A percentile compares a stretch with the other conserved stretches of the same genome.
These are phyloP conservation scores for Venturia canescens DNA, from an alignment of 1,140 invertebrate genomes.

Conservation along the genomic window DNA sequence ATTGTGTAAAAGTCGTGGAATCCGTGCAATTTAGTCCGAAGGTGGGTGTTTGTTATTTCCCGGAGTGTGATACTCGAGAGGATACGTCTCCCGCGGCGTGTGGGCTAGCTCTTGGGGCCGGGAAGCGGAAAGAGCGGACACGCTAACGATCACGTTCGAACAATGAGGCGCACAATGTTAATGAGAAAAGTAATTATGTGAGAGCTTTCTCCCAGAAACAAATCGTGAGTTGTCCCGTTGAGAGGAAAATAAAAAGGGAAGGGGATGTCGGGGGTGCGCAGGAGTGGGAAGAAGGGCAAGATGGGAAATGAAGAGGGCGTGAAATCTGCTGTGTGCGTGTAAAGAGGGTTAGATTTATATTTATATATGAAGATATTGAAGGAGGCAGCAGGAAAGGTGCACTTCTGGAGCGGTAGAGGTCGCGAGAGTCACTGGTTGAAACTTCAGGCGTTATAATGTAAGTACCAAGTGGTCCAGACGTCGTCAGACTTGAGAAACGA, in stretches of 20 bases:
- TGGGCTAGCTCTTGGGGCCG: constrained; percentile 54
- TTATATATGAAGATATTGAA: neutral
- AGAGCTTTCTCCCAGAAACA: constrained; percentile 60
- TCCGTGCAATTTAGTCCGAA: constrained; percentile 59
- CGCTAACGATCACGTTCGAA: constrained; percentile 58
- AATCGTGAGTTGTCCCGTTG: constrained; percentile 53
- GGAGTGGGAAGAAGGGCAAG: constrained; percentile 2
- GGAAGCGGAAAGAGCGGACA: constrained; percentile 27
- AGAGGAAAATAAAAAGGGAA: constrained; percentile 46
- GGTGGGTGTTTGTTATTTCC: constrained; percentile 54
- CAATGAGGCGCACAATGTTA: constrained; percentile 69
- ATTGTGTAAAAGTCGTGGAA: constrained; percentile 59
- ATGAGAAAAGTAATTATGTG: constrained; percentile 73
- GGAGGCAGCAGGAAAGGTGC: constrained; percentile 22
- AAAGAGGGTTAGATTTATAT: neutral
- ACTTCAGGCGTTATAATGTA: constrained; percentile 50
- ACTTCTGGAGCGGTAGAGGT: constrained; percentile 15
- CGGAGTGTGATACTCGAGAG: constrained; percentile 21
- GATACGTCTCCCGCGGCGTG: constrained; percentile 39
- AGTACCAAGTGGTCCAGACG: constrained; percentile 60
- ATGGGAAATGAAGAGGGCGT: neutral
- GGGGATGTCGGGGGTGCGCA: constrained; percentile 39
- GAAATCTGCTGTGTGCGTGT: neutral
- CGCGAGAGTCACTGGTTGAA: constrained; percentile 25
- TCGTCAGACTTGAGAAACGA: constrained; percentile 49